These are phyloP conservation scores for Acrocephalus kingi DNA, from an alignment of 2,113 vertebrate species.

Conservation along the genomic window DNA sequence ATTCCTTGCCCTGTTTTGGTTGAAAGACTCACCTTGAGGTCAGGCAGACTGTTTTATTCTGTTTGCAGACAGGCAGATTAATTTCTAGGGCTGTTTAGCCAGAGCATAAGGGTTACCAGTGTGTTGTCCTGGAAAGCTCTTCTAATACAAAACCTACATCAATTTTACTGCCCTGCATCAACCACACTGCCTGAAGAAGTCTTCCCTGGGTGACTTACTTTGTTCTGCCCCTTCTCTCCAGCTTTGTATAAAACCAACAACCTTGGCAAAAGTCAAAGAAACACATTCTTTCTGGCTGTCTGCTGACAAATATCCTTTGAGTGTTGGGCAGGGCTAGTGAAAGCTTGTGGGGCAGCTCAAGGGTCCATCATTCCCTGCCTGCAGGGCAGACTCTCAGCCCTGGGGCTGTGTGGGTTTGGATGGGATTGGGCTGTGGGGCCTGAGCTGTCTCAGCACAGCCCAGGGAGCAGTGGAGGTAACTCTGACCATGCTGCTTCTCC, in stretches of 20 bases:
- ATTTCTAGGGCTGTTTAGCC: slow-evolving; percentile 3
- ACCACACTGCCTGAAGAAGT: background rate
- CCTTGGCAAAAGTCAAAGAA: background rate
- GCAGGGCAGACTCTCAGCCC: background rate
- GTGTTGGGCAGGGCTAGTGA: background rate
- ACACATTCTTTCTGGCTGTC: background rate
- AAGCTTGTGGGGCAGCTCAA: fast-evolving
- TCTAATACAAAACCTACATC: background rate
- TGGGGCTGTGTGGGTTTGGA: background rate
- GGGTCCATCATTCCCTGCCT: background rate
- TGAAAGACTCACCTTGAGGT: background rate
- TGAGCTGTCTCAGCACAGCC: background rate
- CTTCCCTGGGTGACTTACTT: background rate
- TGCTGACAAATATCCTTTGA: background rate
- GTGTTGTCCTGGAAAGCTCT: slow-evolving; percentile 8
- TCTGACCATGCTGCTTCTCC: background rate
- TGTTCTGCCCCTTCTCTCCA: background rate
- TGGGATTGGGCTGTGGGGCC: background rate
- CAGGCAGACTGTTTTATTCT: background rate
- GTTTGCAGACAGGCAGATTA: background rate
- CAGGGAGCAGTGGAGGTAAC: background rate
- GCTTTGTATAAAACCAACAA: background rate
- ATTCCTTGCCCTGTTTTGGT: background rate
- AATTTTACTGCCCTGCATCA: background rate
- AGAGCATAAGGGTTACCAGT: slow-evolving; percentile 3